Evolutionary conservation across 2,888 invertebrate genomes (phyloP).

Genomic region (Polydrusus cervinus): DNA sequence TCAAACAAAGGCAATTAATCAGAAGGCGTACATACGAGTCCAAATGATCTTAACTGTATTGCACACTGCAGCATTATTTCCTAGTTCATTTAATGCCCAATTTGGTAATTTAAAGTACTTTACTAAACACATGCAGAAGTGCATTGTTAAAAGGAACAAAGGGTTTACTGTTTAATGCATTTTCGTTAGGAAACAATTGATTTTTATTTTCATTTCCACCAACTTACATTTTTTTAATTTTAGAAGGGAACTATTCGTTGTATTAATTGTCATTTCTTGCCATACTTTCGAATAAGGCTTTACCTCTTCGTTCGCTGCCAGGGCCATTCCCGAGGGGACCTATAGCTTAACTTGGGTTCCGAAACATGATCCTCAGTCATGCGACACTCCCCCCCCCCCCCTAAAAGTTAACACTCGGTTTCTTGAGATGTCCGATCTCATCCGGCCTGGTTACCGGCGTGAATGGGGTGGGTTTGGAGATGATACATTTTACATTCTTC

Average conservation of each 20-base stretch:
- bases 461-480: too few species aligned
- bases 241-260: not conserved
- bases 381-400: too few species aligned
- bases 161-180: not conserved
- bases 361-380: too few species aligned
- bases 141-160: slow-evolving; percentile 22
- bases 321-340: too few species aligned
- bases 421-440: too few species aligned
- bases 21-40: slow-evolving; percentile 1
- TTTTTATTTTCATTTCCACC: not conserved
- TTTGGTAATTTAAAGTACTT: slow-evolving; percentile 16
- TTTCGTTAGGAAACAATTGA: not conserved
- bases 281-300: too few species aligned
- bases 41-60: slow-evolving; percentile 2
- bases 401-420: too few species aligned
- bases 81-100: slow-evolving; percentile 14
- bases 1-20: slow-evolving; percentile 17
- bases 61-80: slow-evolving; percentile 17
- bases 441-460: too few species aligned
- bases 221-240: not conserved
- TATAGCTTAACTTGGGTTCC: too few species aligned
- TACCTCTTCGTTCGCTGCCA: too few species aligned
- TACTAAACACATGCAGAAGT: slow-evolving; percentile 8
- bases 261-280: too few species aligned
- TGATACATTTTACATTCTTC: too few species aligned